Conservation (phyloP, 1,140 invertebrate genomes). For the Leptopilina clavipes region DNA sequence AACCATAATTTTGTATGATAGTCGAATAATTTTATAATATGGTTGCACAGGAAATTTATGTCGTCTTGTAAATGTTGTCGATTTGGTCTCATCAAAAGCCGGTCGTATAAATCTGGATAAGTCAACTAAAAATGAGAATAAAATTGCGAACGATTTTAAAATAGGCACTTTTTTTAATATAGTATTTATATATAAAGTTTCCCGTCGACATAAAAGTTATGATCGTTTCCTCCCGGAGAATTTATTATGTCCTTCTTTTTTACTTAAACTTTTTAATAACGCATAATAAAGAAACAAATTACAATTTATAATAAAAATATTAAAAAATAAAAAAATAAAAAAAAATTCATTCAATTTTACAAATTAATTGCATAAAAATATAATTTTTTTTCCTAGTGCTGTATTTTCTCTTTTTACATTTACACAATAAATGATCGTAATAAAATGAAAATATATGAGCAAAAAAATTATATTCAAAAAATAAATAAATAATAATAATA, state of each 20-base stretch:
- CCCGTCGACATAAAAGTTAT: constrained; percentile 18
- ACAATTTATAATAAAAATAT: too few species aligned
- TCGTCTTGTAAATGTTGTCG: neutral
- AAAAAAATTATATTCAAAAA: too few species aligned
- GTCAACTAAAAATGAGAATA: constrained; percentile 3
- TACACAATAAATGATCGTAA: too few species aligned
- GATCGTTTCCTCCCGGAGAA: neutral
- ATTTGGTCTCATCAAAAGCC: constrained; percentile 11
- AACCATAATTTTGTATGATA: neutral
- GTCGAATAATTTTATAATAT: neutral
- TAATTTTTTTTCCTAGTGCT: too few species aligned
- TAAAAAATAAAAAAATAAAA: too few species aligned
- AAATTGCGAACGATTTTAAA: neutral
- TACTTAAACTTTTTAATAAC: neutral
- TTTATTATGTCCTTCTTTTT: constrained; percentile 14
- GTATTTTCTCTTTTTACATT: too few species aligned
- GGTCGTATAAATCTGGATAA: constrained; percentile 24
- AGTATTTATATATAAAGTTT: neutral
- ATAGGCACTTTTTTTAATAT: neutral
- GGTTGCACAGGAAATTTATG: neutral
- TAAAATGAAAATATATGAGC: neutral
- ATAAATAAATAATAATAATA: neutral
- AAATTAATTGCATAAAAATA: too few species aligned
- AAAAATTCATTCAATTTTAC: too few species aligned
- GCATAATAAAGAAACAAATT: too few species aligned